Evolutionary conservation across 2,888 invertebrate species (phyloP).

Genomic region (Lepidocyrtoides sp.): DNA sequence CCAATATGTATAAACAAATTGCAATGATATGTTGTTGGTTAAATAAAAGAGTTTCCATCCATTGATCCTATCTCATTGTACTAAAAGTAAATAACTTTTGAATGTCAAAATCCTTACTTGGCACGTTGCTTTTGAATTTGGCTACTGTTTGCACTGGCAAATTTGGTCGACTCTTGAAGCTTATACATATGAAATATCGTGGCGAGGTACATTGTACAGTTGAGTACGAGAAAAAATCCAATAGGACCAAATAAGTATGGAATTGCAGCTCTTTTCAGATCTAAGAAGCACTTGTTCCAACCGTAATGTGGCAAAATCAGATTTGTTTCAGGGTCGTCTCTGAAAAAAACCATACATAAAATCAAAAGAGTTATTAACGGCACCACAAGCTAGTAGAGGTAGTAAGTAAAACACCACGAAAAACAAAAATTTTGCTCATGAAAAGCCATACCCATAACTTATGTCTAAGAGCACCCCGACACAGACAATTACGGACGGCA

Average conservation of each 20-base stretch:
- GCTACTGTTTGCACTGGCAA: slow-evolving; percentile 76
- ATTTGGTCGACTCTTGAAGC: slow-evolving; percentile 78
- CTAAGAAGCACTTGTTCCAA: slow-evolving; percentile 72
- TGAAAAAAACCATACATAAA: slow-evolving; percentile 9
- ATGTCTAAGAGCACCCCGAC: slow-evolving; percentile 53
- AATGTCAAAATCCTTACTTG: slow-evolving; percentile 67
- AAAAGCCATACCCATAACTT: slow-evolving; percentile 56
- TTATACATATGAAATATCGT: slow-evolving; percentile 75
- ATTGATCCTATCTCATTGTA: no score
- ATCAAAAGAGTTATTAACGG: no score
- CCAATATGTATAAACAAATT: no score
- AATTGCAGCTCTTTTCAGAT: slow-evolving; percentile 59
- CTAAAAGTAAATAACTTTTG: no score
- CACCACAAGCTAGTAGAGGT: background rate
- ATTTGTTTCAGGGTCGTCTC: slow-evolving; percentile 62
- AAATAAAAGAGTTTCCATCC: no score
- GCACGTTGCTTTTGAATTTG: slow-evolving; percentile 64
- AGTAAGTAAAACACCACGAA: background rate
- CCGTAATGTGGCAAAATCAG: slow-evolving; percentile 74
- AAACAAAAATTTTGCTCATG: background rate
- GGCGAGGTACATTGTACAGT: slow-evolving; percentile 69
- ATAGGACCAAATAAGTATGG: slow-evolving; percentile 76
- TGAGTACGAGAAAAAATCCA: slow-evolving; percentile 61
- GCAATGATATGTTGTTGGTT: no score
- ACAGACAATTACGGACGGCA: slow-evolving; percentile 62